Evolutionary conservation across 2,113 vertebrate species (phyloP), one percentile per base, ranked within the genome.

Genomic region (Cyanoliseus patagonus): DNA sequence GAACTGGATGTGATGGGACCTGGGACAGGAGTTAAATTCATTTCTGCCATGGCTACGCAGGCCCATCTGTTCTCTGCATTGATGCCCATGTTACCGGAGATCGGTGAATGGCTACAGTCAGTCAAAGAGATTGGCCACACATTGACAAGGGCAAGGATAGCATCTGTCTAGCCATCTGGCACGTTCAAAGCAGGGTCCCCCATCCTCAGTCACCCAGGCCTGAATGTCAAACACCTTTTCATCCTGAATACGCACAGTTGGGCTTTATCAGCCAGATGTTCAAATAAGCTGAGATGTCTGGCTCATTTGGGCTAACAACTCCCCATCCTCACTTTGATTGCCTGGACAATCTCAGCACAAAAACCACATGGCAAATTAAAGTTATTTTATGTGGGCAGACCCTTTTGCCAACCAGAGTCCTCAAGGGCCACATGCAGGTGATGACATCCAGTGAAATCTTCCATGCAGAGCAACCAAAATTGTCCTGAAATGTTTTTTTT

Each of bases 191-290:
- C 80, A 74, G 82, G 92, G 93, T 96, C 88, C 44, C 92, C 76
- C 94, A 84, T 83, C 90, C 95, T 94, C 92, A 41, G 94, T 93
- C 95, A 95, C 95, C 94, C 91, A 97, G 94, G 94, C 96, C 94
- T 95, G 96, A 97, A 97, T 96, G 95, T 96, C 93, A 96, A 96
- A 96, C 95, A 96, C 94, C 94, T 96, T 95, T 90, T 95, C 94
- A 88, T 86, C 80, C 22, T 7, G 61, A 94, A 52, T 92, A 83
- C 0, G 0, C 11, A 1, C 67, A 57, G 76, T 44, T 83, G 90
- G 88, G 82, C 93, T 97, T 91, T 74, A 96, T 93, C 87, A 94
- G 92, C 93, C 96, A 97, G 95, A 97, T 97, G 96, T 97, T 97
- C 90, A 78, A 83, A 94, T 96, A 90, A 94, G 86, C 90, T 75